Evolutionary conservation across 2,113 vertebrate species (phyloP), one percentile per base, ranked within the genome.

Genomic region (Corydoras maculifer): DNA sequence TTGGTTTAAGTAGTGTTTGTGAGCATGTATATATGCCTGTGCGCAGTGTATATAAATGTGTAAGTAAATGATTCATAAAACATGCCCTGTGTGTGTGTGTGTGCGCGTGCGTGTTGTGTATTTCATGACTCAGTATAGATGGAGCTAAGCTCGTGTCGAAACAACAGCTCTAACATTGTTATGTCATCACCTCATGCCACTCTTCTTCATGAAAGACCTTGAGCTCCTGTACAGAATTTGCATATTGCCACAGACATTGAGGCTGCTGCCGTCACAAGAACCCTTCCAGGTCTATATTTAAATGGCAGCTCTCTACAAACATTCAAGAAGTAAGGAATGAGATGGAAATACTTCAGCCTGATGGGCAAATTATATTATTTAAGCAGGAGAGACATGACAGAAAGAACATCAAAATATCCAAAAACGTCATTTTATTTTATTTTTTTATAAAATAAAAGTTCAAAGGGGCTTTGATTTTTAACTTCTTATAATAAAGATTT

Each of bases 91-190:
- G 75, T 85, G 79, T 79, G 72, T 65, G 49, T 71, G 74, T 73
- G 25, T 69, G 65, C 25, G 5, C 48, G 48, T 5, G 4, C 15
- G 12, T n/a, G 3, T 62, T 62, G 10, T 69, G 61, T 59, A 54
- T 30, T 29, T 3, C 25, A 62, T 77, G 72, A 75, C 58, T 77
- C 72, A 72, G 65, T 69, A 63, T 53, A 58, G 48, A 49, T 29
- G 51, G 32, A 66, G 57, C 73, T 62, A 66, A 8, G 62, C 65
- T 62, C 15, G 11, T 75, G 50, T 77, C 62, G 72, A 74, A 72
- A 75, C 69, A 75, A 70, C 78, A 68, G 72, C 69, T 77, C 73
- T 69, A 62, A 59, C 59, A 55, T 60, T 66, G 75, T 77, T 77
- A 74, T 69, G 69, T 80, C 62, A 80, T 65, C 51, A 43, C 49